Evolutionary conservation across 2,113 vertebrate genomes (phyloP), one percentile per base, ranked within the genome.

Genomic region (Amblyornis subalaris): DNA sequence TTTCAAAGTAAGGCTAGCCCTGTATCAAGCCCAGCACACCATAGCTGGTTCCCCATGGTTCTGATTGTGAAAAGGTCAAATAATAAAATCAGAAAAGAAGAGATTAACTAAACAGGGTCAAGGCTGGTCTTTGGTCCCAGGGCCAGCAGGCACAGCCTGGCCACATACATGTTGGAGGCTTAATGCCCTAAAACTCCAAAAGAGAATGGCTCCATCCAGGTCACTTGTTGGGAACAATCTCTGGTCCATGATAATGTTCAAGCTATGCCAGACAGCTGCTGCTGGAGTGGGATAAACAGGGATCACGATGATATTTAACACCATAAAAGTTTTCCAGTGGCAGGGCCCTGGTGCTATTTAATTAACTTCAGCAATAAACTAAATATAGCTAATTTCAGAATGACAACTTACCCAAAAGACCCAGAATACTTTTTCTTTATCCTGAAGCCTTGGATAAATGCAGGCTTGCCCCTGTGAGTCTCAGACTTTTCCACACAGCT

Each of bases 81-180:
- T 42, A 50, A 61, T 50, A 80, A 50, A 88, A 80, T 33, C 20
- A 69, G 51, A 71, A 55, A 40, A 47, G 13, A 82, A 88, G 44
- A 85, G 24, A 53, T 38, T 38, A 62, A 31, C 16, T 66, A 26
- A 72, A 76, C 8, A 47, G 29, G 14, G 12, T 42, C 73, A 62
- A 38, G 61, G n/a, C 9, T 82, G 77, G 29, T 57, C 62, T 93
- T 58, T 62, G 42, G 62, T 58, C 28, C 7, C 53, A 45, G 26
- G 14, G 23, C n/a, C 44, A 75, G 36, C 21, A 69, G 79, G 31
- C 53, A 88, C 18, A 82, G 26, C 53, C 45, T 20, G 53, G 45
- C 17, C 45, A 81, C 45, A 23, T 3, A 2, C 17, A 72, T 2
- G 0, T 0, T 24, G 20, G 15, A 44, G 16, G 20, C 8, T 65